Evolutionary conservation across 1,140 invertebrate genomes (phyloP).

Genomic region (Caenorhabditis briggsae): DNA sequence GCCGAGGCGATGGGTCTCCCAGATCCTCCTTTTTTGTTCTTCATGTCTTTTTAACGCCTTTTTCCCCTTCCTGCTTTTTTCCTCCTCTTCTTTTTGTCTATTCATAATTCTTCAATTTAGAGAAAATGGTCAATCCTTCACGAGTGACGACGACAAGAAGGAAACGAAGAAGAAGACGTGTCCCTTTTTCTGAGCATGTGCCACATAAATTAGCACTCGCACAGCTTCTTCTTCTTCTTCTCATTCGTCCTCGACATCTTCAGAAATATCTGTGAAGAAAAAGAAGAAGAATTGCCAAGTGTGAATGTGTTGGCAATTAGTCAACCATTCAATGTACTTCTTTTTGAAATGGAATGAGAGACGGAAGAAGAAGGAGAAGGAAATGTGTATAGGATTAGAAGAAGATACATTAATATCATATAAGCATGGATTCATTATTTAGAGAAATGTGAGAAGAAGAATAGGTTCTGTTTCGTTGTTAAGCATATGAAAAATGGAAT

Average conservation of each 20-base stretch:
- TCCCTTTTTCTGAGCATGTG: conserved; percentile 37
- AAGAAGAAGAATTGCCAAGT: neutral
- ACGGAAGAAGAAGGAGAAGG: neutral
- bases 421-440: neutral
- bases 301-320: conserved; percentile 53
- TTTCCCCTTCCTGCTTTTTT: neutral
- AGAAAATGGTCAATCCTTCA: conserved; percentile 5
- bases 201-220: conserved; percentile 52
- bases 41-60: neutral
- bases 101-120: conserved; percentile 52
- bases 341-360: conserved; percentile 20
- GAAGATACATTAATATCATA: neutral
- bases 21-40: neutral
- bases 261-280: conserved; percentile 33
- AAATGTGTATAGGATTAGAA: neutral
- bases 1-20: neutral
- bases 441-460: neutral
- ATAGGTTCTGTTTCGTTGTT: too few species aligned
- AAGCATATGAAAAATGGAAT: too few species aligned
- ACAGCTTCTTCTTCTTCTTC: neutral
- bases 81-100: neutral
- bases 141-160: neutral
- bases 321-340: conserved; percentile 51
- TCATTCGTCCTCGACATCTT: neutral
- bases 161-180: conserved; percentile 4